These are phyloP conservation scores for Drosophila novamexicana DNA, from an alignment of 1,140 invertebrate genomes.

Conservation along the genomic window DNA sequence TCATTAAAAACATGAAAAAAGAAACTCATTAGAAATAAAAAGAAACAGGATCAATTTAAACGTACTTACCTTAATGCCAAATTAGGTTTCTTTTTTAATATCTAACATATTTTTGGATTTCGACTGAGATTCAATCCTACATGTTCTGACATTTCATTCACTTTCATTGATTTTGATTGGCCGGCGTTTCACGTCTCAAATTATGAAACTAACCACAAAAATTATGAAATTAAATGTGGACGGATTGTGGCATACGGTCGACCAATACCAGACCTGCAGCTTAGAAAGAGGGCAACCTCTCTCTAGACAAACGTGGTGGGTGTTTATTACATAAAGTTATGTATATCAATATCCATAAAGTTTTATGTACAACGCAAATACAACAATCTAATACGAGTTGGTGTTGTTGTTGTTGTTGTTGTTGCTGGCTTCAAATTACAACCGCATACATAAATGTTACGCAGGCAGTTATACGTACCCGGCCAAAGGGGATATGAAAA, in stretches of 20 bases:
- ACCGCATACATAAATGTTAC: slow-evolving; percentile 69
- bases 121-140: no score
- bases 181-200: slow-evolving; percentile 25
- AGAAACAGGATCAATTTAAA: no score
- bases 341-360: slow-evolving; percentile 80
- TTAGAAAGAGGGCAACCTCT: slow-evolving; percentile 10
- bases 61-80: no score
- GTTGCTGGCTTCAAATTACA: slow-evolving; percentile 65
- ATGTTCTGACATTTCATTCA: no score
- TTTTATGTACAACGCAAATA: slow-evolving; percentile 30
- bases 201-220: slow-evolving; percentile 67
- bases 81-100: no score
- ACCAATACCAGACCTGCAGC: slow-evolving; percentile 28
- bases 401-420: slow-evolving; percentile 25
- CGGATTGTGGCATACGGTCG: slow-evolving; percentile 10
- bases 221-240: slow-evolving; percentile 57
- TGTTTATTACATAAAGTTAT: slow-evolving; percentile 74
- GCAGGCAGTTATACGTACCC: slow-evolving; percentile 16
- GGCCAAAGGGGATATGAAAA: slow-evolving; percentile 17
- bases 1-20: no score
- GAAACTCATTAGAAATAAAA: no score
- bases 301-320: slow-evolving; percentile 33
- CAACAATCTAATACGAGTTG: neutral
- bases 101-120: no score
- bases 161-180: slow-evolving; percentile 11